Conservation (phyloP, 1,140 invertebrate species). For the Listronotus bonariensis region DNA sequence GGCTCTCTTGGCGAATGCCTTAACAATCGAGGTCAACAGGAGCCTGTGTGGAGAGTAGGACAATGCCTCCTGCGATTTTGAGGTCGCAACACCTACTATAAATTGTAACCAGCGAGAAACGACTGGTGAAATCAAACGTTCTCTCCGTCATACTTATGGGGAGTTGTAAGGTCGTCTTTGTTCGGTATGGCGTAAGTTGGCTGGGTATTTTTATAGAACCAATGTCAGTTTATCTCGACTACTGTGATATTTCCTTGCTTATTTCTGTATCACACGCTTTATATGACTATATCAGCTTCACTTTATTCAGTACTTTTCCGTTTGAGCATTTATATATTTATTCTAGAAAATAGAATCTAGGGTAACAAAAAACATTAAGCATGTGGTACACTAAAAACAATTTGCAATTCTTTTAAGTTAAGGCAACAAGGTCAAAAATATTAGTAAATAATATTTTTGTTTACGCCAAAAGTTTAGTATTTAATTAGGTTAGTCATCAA, state of each 20-base stretch:
- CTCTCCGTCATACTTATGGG: neutral
- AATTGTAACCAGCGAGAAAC: constrained; percentile 22
- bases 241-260: constrained; percentile 13
- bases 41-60: constrained; percentile 45
- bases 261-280: constrained; percentile 3
- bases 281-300: neutral
- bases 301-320: constrained; percentile 8
- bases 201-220: constrained; percentile 26
- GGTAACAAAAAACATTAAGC: neutral
- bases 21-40: constrained; percentile 48
- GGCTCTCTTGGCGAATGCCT: constrained; percentile 15
- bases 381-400: neutral
- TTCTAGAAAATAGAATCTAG: neutral
- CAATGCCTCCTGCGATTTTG: constrained; percentile 51
- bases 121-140: neutral
- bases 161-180: neutral
- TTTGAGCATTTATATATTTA: neutral
- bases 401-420: constrained; percentile 1
- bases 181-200: constrained; percentile 8
- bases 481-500: neutral
- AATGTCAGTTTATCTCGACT: constrained; percentile 37
- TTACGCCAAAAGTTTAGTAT: neutral
- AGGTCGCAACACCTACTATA: constrained; percentile 43
- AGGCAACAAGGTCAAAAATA: constrained; percentile 3
- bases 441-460: constrained; percentile 11